Evolutionary conservation across 1,140 invertebrate species (phyloP).

Genomic region (Battus philenor): DNA sequence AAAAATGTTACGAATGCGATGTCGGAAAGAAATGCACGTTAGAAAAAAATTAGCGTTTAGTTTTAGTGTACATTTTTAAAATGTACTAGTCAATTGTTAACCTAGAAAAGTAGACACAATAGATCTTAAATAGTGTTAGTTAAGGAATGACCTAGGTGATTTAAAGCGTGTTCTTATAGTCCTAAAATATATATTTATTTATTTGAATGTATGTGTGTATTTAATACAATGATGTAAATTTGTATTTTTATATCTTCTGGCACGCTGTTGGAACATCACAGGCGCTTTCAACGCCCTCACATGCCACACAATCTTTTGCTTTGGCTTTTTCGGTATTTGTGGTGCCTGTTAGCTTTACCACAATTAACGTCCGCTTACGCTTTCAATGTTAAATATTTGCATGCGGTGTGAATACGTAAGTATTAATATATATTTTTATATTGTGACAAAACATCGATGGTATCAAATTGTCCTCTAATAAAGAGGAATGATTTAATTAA

Average conservation of each 20-base stretch:
- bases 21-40: constrained; percentile 61
- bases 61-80: constrained; percentile 43
- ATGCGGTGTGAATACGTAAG: constrained; percentile 11
- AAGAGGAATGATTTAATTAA: no score
- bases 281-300: constrained; percentile 2
- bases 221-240: not conserved
- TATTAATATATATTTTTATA: not conserved
- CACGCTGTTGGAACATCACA: constrained; percentile 3
- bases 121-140: constrained; percentile 35
- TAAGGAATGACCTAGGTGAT: constrained; percentile 62
- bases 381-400: constrained; percentile 4
- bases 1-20: constrained; percentile 42
- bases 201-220: not conserved
- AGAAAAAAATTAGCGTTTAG: constrained; percentile 43
- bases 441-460: not conserved
- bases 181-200: not conserved
- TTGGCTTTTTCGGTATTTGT: not conserved
- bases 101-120: constrained; percentile 40
- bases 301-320: constrained; percentile 7
- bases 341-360: constrained; percentile 1
- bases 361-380: constrained; percentile 2
- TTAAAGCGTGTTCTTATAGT: constrained; percentile 42
- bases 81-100: constrained; percentile 55
- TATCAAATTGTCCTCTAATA: no score
- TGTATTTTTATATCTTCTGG: constrained; percentile 3